Evolutionary conservation across 2,113 vertebrate species (phyloP).

Genomic region (Pachypanchax playfairii): DNA sequence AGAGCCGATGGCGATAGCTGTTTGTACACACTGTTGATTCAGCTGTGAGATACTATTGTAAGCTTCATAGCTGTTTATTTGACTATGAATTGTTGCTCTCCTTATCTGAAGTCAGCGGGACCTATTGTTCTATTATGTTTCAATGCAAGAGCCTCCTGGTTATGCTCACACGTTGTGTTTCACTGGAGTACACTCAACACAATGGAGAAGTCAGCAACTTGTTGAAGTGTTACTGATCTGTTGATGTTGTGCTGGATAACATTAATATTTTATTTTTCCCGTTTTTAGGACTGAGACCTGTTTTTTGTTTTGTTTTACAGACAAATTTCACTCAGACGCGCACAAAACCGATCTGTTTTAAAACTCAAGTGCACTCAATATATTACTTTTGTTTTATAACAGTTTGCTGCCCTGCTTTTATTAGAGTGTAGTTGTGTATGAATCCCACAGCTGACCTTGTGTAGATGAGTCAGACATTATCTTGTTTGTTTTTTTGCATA

Average conservation of each 20-base stretch:
- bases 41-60: constrained; percentile 75
- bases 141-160: constrained; percentile 42
- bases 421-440: constrained; percentile 15
- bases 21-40: constrained; percentile 75
- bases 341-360: not conserved
- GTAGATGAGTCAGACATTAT: constrained; percentile 33
- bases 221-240: constrained; percentile 75
- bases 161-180: constrained; percentile 62
- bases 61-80: constrained; percentile 76
- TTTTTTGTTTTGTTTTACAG: not conserved
- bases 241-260: constrained; percentile 55
- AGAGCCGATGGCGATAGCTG: constrained; percentile 48
- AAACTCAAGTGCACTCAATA: constrained; percentile 15
- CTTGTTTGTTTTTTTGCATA: constrained; percentile 3
- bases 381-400: constrained; percentile 14
- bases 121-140: constrained; percentile 75
- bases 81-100: constrained; percentile 72
- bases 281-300: constrained; percentile 35
- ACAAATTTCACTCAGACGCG: not conserved
- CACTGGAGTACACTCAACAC: constrained; percentile 58
- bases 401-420: not conserved
- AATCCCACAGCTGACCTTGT: constrained; percentile 36
- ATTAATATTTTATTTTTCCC: constrained; percentile 37
- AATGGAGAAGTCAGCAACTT: constrained; percentile 69
- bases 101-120: constrained; percentile 68